These are phyloP conservation scores for Botia almorhae DNA, from an alignment of 2,797 vertebrate species.

Conservation along the genomic window DNA sequence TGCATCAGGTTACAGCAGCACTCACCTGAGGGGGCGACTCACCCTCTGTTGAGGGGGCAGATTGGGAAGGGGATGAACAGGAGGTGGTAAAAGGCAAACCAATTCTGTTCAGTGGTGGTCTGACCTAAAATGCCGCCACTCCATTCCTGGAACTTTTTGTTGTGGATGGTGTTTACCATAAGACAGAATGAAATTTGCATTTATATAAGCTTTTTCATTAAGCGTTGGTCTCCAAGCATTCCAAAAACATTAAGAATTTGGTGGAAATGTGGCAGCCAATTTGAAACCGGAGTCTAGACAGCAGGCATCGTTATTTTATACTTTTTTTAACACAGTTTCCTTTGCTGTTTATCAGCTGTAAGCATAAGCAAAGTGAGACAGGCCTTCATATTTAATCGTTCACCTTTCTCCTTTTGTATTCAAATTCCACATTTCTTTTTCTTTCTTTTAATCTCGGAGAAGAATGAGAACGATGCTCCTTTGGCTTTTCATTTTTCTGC, in stretches of 20 bases:
- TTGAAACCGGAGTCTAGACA: conserved; percentile 67
- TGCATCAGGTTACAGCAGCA: conserved; percentile 8
- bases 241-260: conserved; percentile 76
- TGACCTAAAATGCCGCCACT: conserved; percentile 71
- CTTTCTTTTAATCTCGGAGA: background rate
- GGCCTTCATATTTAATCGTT: conserved; percentile 49
- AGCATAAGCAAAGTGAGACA: conserved; percentile 39
- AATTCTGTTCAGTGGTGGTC: conserved; percentile 72
- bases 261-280: conserved; percentile 73
- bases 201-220: conserved; percentile 87
- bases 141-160: conserved; percentile 76
- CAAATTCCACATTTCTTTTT: background rate
- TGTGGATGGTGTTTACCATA: conserved; percentile 77
- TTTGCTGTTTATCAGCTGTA: conserved; percentile 48
- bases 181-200: conserved; percentile 83
- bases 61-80: background rate
- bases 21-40: conserved; percentile 10
- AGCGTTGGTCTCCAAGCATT: conserved; percentile 68
- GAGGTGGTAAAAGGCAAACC: conserved; percentile 54
- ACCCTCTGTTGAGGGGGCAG: background rate
- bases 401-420: conserved; percentile 14
- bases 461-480: conserved; percentile 10
- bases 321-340: conserved; percentile 11
- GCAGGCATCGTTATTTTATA: conserved; percentile 55
- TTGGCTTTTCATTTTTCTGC: conserved; percentile 1